Evolutionary conservation across 2,113 vertebrate genomes (phyloP).

Genomic region (Aviceda subcristata): DNA sequence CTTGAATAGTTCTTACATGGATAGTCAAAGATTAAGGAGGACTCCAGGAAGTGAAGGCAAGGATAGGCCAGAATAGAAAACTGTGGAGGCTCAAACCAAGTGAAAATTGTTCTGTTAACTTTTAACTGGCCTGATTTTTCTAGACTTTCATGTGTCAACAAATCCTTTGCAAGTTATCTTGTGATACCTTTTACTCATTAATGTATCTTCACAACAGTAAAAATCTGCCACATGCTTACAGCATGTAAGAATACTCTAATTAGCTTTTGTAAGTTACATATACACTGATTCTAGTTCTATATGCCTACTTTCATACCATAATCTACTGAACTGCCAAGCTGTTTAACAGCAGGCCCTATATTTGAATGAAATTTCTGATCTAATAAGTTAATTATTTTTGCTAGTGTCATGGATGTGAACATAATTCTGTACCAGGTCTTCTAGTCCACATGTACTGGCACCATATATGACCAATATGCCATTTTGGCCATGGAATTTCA

Average conservation of each 20-base stretch:
- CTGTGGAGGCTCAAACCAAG: not conserved
- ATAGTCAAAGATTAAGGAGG: not conserved
- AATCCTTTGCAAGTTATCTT: not conserved
- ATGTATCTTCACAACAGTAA: not conserved
- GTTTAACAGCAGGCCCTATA: not conserved
- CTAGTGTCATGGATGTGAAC: not conserved
- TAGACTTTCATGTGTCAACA: not conserved
- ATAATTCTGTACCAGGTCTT: not conserved
- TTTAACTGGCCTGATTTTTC: not conserved
- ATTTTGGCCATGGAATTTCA: not conserved
- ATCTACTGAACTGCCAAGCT: not conserved
- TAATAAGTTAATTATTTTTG: not conserved
- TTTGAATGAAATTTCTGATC: not conserved
- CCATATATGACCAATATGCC: not conserved
- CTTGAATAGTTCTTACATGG: not conserved
- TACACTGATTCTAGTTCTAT: not conserved
- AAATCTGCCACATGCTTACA: not conserved
- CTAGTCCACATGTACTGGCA: not conserved
- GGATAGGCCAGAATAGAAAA: not conserved
- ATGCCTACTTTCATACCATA: not conserved
- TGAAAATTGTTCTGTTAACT: not conserved
- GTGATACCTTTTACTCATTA: not conserved
- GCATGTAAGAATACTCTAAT: not conserved
- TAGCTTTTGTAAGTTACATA: not conserved
- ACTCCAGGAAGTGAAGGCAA: not conserved